Conservation (phyloP, 2,113 vertebrate species). For the Anguilla rostrata region DNA sequence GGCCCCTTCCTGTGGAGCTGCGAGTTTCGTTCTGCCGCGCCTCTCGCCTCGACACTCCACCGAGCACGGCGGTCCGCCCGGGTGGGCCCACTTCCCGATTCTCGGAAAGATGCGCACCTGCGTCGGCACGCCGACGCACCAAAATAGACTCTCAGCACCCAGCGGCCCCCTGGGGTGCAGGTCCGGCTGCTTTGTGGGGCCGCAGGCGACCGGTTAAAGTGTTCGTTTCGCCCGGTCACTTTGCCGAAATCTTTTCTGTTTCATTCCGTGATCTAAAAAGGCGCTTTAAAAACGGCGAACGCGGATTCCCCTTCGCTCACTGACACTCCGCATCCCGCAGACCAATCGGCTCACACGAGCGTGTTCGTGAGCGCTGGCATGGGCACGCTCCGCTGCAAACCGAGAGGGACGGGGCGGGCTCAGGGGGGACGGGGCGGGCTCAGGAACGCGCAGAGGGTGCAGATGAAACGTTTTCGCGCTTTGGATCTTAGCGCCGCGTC, state of each 20-base stretch:
- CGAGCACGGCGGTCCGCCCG: conserved; percentile 6
- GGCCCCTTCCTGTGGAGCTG: neutral
- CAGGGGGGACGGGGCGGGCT: no score
- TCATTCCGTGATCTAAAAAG: neutral
- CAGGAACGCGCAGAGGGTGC: neutral
- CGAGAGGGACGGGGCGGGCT: no score
- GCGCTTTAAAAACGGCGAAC: neutral
- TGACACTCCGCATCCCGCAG: neutral
- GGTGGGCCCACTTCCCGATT: conserved; percentile 23
- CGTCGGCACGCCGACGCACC: neutral
- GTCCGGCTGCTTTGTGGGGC: neutral
- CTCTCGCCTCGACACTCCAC: neutral
- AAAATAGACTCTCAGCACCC: conserved; percentile 16
- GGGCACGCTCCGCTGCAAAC: no score
- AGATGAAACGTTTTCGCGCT: conserved; percentile 50
- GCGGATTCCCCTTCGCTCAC: neutral
- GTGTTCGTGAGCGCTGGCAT: no score
- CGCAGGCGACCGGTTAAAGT: neutral
- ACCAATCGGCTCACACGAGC: neutral
- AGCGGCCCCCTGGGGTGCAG: neutral
- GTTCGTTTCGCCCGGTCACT: neutral
- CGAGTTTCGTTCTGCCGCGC: conserved; percentile 6
- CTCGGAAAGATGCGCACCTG: conserved; percentile 8
- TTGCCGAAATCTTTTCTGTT: neutral
- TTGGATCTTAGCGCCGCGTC: conserved; percentile 61